Conservation (phyloP, 2,888 invertebrate species). For the Temnothorax rugatulus region DNA sequence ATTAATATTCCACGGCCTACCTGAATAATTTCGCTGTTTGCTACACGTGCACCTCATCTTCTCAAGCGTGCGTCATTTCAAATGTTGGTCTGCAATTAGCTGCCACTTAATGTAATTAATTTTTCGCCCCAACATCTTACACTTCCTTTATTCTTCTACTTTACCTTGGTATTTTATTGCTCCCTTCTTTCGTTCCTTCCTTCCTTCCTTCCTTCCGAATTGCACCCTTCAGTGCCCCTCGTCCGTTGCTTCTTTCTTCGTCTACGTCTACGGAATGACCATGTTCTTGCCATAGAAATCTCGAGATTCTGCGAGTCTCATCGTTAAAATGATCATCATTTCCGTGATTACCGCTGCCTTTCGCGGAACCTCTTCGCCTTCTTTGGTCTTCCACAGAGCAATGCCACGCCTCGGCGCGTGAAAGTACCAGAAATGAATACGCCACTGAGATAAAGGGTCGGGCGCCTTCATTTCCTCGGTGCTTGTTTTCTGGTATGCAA, state of each 20-base stretch:
- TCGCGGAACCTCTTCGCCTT: constrained; percentile 51
- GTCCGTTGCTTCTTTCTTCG: constrained; percentile 7
- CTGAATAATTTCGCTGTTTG: constrained; percentile 18
- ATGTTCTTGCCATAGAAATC: constrained; percentile 35
- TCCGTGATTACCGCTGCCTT: constrained; percentile 68
- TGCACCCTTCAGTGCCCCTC: not conserved
- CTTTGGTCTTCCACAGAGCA: constrained; percentile 29
- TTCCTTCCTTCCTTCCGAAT: not conserved
- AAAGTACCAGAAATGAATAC: constrained; percentile 54
- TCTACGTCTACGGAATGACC: constrained; percentile 34
- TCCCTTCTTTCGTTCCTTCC: not conserved
- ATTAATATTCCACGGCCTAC: not conserved
- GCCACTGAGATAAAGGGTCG: constrained; percentile 42
- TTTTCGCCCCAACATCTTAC: constrained; percentile 68
- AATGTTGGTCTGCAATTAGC: constrained; percentile 77
- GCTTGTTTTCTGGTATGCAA: constrained; percentile 34
- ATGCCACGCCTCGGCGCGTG: constrained; percentile 35
- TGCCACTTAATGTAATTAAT: constrained; percentile 81
- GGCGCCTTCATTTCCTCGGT: constrained; percentile 28
- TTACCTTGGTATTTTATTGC: constrained; percentile 14
- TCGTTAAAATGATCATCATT: constrained; percentile 76
- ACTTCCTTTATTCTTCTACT: constrained; percentile 14
- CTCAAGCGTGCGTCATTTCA: constrained; percentile 22
- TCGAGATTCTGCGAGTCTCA: constrained; percentile 61
- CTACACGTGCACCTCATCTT: not conserved